Evolutionary conservation across 1,140 invertebrate genomes (phyloP).

Genomic region (Drosophila sulfurigaster): DNA sequence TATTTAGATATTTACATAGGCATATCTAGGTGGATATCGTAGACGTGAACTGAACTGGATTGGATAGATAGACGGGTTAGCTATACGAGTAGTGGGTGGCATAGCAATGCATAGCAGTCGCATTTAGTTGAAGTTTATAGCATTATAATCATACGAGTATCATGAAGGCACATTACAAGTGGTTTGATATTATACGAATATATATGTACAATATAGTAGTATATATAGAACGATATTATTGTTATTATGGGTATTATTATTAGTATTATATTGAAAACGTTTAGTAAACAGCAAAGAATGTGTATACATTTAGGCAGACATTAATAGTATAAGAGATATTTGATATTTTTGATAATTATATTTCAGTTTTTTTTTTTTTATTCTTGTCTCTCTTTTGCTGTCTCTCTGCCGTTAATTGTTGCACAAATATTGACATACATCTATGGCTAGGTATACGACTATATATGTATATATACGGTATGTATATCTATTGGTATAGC

Average conservation of each 20-base stretch:
- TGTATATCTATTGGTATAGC: conserved; percentile 44
- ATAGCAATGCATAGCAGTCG: conserved; percentile 58
- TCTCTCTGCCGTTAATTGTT: conserved; percentile 38
- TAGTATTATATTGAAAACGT: conserved; percentile 29
- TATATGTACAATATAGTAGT: conserved; percentile 24
- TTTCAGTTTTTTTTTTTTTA: conserved; percentile 38
- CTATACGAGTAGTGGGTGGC: conserved; percentile 51
- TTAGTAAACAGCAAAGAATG: conserved; percentile 50
- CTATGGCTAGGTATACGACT: conserved; percentile 47
- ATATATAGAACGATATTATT: conserved; percentile 40
- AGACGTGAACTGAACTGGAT: conserved; percentile 20
- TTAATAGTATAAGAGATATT: conserved; percentile 43
- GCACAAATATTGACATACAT: conserved; percentile 67
- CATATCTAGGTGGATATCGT: conserved; percentile 33
- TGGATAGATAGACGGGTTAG: conserved; percentile 44
- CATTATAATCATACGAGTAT: conserved; percentile 10
- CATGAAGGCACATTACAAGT: conserved; percentile 16
- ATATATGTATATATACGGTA: conserved; percentile 29
- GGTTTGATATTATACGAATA: conserved; percentile 12
- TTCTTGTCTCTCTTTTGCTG: conserved; percentile 27
- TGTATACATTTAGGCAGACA: conserved; percentile 69
- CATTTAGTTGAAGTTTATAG: conserved; percentile 17
- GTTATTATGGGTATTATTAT: conserved; percentile 50
- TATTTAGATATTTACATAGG: conserved; percentile 56
- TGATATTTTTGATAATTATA: conserved; percentile 34